Evolutionary conservation across 1,140 invertebrate genomes (phyloP).

Genomic region (Neelides sp.): DNA sequence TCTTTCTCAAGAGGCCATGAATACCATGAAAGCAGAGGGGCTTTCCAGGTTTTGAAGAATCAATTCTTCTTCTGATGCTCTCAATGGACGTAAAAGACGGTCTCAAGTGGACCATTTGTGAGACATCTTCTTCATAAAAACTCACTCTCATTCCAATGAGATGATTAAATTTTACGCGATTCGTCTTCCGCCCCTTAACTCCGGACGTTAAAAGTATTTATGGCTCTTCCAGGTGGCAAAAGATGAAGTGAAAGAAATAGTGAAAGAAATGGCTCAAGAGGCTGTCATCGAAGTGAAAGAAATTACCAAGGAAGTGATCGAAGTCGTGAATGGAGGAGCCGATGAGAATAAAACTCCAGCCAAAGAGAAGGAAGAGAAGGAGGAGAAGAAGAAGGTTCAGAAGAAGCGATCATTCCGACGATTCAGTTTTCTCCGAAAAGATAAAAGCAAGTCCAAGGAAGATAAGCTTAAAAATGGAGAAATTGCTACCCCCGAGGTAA

Average conservation of each 20-base stretch:
- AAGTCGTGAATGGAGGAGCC: conserved; percentile 10
- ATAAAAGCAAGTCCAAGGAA: conserved; percentile 32
- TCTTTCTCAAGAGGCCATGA: no score
- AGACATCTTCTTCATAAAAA: no score
- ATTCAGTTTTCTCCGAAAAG: conserved; percentile 33
- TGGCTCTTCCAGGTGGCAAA: conserved; percentile 21
- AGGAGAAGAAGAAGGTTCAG: conserved; percentile 31
- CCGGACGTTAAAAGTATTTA: no score
- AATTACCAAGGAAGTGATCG: conserved; percentile 18
- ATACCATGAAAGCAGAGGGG: no score
- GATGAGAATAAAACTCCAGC: conserved; percentile 20
- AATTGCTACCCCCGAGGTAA: conserved; percentile 27
- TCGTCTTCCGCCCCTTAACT: no score
- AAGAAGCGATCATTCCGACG: conserved; percentile 32
- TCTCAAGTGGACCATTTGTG: no score
- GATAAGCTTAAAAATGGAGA: conserved; percentile 33
- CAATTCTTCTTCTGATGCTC: no score
- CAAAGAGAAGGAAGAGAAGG: conserved; percentile 22
- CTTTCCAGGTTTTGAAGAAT: no score
- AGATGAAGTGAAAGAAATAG: conserved; percentile 26
- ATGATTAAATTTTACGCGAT: no score
- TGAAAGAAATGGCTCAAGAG: conserved; percentile 17
- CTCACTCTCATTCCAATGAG: no score
- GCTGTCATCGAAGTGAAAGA: conserved; percentile 15
- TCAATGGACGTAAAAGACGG: no score